These are phyloP conservation scores for Eupithecia pulchellata DNA, from an alignment of 2,888 invertebrate species.

Conservation along the genomic window DNA sequence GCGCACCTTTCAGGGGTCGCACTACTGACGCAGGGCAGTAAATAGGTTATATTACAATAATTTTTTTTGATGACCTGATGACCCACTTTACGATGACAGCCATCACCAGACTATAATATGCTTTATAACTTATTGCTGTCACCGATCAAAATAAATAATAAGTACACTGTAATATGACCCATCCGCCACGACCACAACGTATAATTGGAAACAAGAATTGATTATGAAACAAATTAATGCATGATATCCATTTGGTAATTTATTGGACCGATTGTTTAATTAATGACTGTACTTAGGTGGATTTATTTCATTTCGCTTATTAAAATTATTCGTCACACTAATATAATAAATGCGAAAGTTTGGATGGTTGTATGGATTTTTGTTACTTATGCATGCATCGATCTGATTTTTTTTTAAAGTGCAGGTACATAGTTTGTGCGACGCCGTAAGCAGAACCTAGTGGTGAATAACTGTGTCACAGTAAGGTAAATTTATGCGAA, in stretches of 20 bases:
- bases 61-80: background rate
- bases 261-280: conserved; percentile 11
- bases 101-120: background rate
- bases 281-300: background rate
- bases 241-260: conserved; percentile 1
- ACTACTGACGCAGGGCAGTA: background rate
- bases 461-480: background rate
- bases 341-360: too few species aligned
- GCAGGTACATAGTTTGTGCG: too few species aligned
- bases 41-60: too few species aligned
- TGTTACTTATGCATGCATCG: too few species aligned
- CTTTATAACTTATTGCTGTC: background rate
- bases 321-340: conserved; percentile 1
- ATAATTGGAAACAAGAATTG: conserved; percentile 10
- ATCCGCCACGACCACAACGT: background rate
- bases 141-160: background rate
- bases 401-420: too few species aligned
- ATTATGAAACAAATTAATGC: conserved; percentile 10
- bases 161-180: background rate
- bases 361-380: too few species aligned
- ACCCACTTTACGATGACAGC: background rate
- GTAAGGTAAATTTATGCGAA: background rate
- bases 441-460: too few species aligned
- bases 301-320: background rate
- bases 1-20: too few species aligned